These are phyloP conservation scores for Magallana gigas DNA, from an alignment of 1,140 invertebrate species.

Conservation along the genomic window DNA sequence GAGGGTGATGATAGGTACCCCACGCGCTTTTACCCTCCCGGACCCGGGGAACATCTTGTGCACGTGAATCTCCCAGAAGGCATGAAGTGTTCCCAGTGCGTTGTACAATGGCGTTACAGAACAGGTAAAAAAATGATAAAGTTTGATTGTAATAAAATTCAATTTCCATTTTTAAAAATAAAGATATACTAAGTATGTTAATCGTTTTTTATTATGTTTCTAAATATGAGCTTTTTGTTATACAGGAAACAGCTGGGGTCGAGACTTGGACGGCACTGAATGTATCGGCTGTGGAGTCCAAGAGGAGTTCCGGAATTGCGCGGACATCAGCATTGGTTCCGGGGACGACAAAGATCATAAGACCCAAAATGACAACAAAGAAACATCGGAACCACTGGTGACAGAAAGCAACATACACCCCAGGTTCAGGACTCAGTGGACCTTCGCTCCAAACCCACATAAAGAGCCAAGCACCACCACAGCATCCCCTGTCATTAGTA, in stretches of 20 bases:
- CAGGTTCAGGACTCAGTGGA: not conserved
- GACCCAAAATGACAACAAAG: not conserved
- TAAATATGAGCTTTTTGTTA: not conserved
- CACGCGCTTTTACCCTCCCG: slow-evolving; percentile 51
- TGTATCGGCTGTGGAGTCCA: slow-evolving; percentile 56
- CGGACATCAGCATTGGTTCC: slow-evolving; percentile 53
- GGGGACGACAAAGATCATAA: not conserved
- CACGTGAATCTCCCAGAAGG: slow-evolving; percentile 84
- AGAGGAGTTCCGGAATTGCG: slow-evolving; percentile 56
- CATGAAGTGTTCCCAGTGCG: slow-evolving; percentile 91
- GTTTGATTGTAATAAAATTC: not conserved
- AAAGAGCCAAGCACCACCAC: not conserved
- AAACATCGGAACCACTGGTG: not conserved
- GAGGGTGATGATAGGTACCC: slow-evolving; percentile 74
- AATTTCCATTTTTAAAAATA: not conserved
- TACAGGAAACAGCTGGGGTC: slow-evolving; percentile 57
- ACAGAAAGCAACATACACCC: slow-evolving; percentile 16
- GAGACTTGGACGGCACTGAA: slow-evolving; percentile 10
- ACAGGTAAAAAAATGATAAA: slow-evolving; percentile 83
- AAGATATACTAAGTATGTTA: not conserved
- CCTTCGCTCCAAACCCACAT: not conserved
- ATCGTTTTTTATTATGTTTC: not conserved
- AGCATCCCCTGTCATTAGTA: not conserved
- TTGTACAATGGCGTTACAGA: slow-evolving; percentile 93
- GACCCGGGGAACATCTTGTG: slow-evolving; percentile 50